A percentile compares a stretch with the other conserved stretches of the same genome.
Evolutionary conservation across 2,113 vertebrate genomes (phyloP).

Genomic region (Dissostichus mawsoni): DNA sequence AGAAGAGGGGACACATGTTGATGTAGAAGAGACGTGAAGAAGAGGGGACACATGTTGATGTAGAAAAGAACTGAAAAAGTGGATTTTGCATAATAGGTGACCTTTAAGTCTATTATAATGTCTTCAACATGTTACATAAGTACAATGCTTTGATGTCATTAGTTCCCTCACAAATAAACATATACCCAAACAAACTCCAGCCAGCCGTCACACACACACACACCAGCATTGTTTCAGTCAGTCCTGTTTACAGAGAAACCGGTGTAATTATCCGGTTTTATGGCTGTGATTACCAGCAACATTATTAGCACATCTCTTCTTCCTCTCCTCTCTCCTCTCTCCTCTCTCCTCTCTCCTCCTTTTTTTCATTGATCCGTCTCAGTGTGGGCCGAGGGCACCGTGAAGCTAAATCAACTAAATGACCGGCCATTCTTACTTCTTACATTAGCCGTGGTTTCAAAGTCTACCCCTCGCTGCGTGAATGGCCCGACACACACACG

Average conservation of each 20-base stretch:
- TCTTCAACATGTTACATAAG: too few relatives aligned
- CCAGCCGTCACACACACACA: neutral
- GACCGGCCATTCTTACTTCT: conserved; percentile 62
- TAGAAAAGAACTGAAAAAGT: too few relatives aligned
- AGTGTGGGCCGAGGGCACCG: conserved; percentile 44
- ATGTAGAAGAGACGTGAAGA: too few relatives aligned
- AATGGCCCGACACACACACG: conserved; percentile 39
- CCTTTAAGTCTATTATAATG: too few relatives aligned
- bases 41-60: too few relatives aligned
- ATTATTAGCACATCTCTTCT: conserved; percentile 66
- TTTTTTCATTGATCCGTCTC: conserved; percentile 62
- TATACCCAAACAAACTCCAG: conserved; percentile 9
- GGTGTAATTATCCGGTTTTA: conserved; percentile 74
- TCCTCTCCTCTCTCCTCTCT: conserved; percentile 9
- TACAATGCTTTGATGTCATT: too few relatives aligned
- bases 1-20: too few relatives aligned
- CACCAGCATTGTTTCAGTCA: conserved; percentile 16
- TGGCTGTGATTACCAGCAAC: conserved; percentile 64
- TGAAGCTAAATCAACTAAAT: conserved; percentile 70
- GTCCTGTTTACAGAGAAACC: conserved; percentile 59
- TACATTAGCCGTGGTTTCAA: conserved; percentile 56
- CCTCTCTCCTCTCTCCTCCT: too few relatives aligned
- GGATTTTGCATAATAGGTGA: too few relatives aligned
- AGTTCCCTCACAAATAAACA: too few relatives aligned
- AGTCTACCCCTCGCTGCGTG: conserved; percentile 40